Evolutionary conservation across 2,113 vertebrate species (phyloP).

Genomic region (Australoheros scitulus): DNA sequence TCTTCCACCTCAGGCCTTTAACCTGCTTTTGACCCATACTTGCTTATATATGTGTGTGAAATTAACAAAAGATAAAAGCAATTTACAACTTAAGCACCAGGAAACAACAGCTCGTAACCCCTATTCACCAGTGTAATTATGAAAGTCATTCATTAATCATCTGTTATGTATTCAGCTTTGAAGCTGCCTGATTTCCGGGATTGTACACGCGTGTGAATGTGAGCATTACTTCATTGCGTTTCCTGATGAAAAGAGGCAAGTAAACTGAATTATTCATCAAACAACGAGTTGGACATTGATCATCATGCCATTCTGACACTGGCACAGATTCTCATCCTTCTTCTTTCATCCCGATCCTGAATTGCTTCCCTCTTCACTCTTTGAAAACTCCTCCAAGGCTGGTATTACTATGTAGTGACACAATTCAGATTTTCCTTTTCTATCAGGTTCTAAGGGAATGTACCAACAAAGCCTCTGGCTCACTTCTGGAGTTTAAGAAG

Average conservation of each 20-base stretch:
- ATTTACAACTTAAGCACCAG: not conserved
- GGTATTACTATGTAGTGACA: not conserved
- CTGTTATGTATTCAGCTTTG: not conserved
- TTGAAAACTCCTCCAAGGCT: slow-evolving; percentile 9
- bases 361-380: not conserved
- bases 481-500: not conserved
- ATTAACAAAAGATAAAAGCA: not conserved
- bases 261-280: slow-evolving; percentile 32
- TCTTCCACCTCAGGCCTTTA: slow-evolving; percentile 24
- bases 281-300: slow-evolving; percentile 24
- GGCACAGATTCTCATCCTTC: not conserved
- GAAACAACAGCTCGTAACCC: not conserved
- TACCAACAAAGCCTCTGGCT: not conserved
- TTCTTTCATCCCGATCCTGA: not conserved
- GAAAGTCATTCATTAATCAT: slow-evolving; percentile 5
- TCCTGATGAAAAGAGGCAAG: not conserved
- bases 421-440: not conserved
- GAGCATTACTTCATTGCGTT: not conserved
- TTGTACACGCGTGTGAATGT: not conserved
- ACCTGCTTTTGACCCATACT: not conserved
- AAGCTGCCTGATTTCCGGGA: not conserved
- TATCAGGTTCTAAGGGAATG: not conserved
- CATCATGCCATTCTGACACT: not conserved
- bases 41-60: not conserved
- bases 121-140: not conserved